Percentiles rank a stretch among this genome's conserved stretches.
These are phyloP conservation scores for Artemisiospiza belli DNA, from an alignment of 2,113 vertebrate species.

Conservation along the genomic window DNA sequence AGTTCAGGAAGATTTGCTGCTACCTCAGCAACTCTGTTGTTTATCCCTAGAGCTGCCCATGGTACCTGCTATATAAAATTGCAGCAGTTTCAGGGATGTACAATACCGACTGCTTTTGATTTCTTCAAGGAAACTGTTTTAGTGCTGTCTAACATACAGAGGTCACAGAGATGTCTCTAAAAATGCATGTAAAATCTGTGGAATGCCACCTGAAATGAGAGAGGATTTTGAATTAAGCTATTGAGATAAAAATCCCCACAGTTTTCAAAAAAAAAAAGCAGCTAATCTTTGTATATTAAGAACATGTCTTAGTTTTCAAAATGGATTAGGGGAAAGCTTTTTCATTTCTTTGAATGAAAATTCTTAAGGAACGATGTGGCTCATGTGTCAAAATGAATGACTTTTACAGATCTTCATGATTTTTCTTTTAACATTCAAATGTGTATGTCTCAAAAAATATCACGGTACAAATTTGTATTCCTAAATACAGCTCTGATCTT, in stretches of 20 bases:
- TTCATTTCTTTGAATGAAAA: background rate
- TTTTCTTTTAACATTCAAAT: conserved; percentile 31
- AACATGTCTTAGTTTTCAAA: background rate
- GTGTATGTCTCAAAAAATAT: background rate
- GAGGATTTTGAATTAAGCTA: background rate
- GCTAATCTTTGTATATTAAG: background rate
- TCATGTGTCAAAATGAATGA: conserved; percentile 5
- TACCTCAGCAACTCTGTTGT: background rate
- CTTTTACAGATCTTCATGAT: background rate
- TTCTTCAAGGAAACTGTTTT: background rate
- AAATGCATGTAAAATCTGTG: background rate
- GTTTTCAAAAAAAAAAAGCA: background rate
- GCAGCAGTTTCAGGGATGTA: background rate
- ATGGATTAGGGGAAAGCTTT: background rate
- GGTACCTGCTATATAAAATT: background rate
- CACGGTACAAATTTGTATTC: background rate
- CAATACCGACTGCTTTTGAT: background rate
- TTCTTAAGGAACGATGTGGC: background rate
- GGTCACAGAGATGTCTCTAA: background rate
- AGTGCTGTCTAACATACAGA: background rate
- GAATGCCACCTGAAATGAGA: background rate
- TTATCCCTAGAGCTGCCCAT: background rate
- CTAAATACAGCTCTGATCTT: background rate
- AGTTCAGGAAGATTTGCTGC: background rate
- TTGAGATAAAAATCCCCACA: rapidly evolving